Percentiles rank a stretch among this genome's conserved stretches.
These are phyloP conservation scores for Microchrysa polita DNA, from an alignment of 2,888 invertebrate genomes.

Conservation along the genomic window DNA sequence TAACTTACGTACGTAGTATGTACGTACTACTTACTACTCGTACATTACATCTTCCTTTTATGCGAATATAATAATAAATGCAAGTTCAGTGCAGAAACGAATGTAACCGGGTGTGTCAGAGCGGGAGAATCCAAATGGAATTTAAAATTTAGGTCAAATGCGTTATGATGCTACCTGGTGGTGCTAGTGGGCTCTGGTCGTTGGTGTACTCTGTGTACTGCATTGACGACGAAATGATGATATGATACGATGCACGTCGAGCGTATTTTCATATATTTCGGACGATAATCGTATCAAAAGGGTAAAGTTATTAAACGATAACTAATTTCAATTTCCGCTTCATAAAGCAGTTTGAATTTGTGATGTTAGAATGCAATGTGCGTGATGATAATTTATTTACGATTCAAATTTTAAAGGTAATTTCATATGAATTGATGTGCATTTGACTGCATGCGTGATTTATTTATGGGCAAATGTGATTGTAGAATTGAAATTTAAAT, in stretches of 20 bases:
- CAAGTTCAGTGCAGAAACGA: neutral
- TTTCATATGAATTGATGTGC: constrained; percentile 2
- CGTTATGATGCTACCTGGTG: neutral
- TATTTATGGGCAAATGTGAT: no score
- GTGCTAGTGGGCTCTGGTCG: no score
- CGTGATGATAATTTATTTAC: neutral
- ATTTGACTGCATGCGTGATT: neutral
- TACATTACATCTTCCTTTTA: neutral
- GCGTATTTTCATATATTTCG: constrained; percentile 17
- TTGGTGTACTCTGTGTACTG: no score
- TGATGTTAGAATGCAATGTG: neutral
- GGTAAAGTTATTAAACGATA: neutral
- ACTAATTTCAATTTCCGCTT: constrained; percentile 6
- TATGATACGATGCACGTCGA: neutral
- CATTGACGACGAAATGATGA: neutral
- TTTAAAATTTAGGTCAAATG: constrained; percentile 29
- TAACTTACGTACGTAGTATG: no score
- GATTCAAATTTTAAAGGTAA: neutral
- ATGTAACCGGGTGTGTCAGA: neutral
- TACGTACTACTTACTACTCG: no score
- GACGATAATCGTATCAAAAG: constrained; percentile 33
- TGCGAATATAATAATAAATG: neutral
- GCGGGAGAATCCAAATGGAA: neutral
- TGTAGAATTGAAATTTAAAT: no score
- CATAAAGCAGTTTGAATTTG: neutral